Conservation (phyloP, 2,797 vertebrate genomes). For the Sebastes minor region DNA sequence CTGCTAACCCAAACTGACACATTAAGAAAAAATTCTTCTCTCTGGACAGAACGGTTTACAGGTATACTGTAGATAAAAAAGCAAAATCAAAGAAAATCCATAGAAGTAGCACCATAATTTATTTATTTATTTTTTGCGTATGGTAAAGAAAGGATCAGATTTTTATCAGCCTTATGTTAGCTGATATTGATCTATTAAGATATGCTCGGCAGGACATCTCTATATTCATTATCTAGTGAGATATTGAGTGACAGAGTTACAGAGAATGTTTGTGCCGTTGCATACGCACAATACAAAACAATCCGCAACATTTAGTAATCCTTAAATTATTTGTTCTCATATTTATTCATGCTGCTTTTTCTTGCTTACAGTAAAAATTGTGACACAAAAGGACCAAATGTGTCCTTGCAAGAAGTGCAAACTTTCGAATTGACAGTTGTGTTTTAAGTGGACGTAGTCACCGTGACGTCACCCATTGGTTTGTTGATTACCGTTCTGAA, state of each 20-base stretch:
- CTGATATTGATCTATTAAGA: background rate
- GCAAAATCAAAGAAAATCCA: background rate
- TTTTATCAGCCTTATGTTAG: background rate
- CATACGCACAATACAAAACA: background rate
- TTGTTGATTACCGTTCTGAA: too few species aligned
- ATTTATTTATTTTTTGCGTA: too few species aligned
- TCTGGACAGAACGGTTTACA: too few species aligned
- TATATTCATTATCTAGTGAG: background rate
- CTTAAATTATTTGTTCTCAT: background rate
- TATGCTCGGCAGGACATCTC: background rate
- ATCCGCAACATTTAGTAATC: background rate
- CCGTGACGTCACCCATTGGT: too few species aligned
- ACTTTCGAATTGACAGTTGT: background rate
- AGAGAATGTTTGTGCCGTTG: background rate
- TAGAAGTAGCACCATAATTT: background rate
- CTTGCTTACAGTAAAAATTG: too few species aligned
- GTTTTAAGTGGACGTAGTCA: background rate
- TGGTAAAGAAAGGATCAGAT: background rate
- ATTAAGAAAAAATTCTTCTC: background rate
- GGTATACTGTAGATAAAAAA: too few species aligned
- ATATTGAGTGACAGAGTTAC: background rate
- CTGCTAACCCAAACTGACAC: background rate
- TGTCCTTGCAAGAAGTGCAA: background rate
- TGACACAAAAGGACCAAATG: background rate
- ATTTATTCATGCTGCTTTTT: background rate